Base-by-base conservation (phyloP, 2,797 vertebrate species). In the Margarornis squamiger region DNA sequence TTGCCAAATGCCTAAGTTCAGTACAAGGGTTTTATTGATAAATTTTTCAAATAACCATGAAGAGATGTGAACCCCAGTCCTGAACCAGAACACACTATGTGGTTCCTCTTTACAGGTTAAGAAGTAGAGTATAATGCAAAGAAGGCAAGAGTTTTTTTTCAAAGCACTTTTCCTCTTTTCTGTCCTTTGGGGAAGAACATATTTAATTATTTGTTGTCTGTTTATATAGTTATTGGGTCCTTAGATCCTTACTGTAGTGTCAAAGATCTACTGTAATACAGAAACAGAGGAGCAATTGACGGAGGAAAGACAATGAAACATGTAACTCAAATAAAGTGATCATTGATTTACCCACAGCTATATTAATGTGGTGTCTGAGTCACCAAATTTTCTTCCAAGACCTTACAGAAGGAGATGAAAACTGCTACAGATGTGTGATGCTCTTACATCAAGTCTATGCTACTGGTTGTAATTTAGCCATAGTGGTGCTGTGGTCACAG, bases 401-500 rank as follows among this genome's bases (percentile, higher is more conserved):
- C 79, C 59, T 86, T 88, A 59, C 52, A 92, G 88, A 94, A 95
- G 79, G 79, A 86, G 91, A 84, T 79, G 91, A 92, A 88, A 95
- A 67, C 80, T 95, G 65, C 85, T 94, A 78, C 54, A 90, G 77
- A 70, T 79, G 88, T 70, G 62, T 67, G 79, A 91, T 79, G 59
- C 12, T 92, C 80, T 90, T 79, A 63, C 79, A 93, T 68, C n/a
- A 67, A 94, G 67, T 76, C 83, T 87, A 4, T 73, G 86, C 65
- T 92, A 93, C 92, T 91, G 83, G 74, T 82, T 95, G 74, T 71
- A 94, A 92, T 94, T 94, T 95, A 95, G 80, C 77, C 67, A 52
- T 67, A 89, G 80, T 74, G 63, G 67, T 82, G 67, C 59, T 95
- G 93, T 93, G 95, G 90, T 93, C 88, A 90, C 76, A 95, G 88